Evolutionary conservation across 2,797 vertebrate genomes (phyloP), one percentile per base, ranked within the genome.

Genomic region (Knipowitschia caucasica): DNA sequence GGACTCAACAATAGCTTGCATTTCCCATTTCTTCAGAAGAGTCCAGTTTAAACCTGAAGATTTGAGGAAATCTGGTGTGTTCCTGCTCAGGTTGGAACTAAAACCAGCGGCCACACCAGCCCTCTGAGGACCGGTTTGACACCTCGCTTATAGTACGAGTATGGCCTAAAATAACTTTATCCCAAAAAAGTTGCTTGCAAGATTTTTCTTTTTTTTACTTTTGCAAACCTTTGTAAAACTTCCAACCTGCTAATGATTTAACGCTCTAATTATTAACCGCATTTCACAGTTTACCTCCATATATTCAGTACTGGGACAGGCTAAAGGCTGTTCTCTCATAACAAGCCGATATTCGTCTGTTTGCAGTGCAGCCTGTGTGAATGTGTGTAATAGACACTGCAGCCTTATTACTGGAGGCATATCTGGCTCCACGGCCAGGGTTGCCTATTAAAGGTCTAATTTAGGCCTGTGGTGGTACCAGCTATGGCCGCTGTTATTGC

Each of bases 401-500:
- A 21, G 72, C 64, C 69, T 85, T 72, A 83, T 83, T 81, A 79
- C 56, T 67, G 51, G 68, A 49, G 52, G 50, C 73, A 70, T 58
- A 39, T 71, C 60, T 50, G n/a, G 59, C 56, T 24, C 53, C 64
- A 30, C 51, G 52, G 59, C 64, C 67, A 67, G 60, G 68, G 70
- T 59, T 40, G 43, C 56, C 71, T 57, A 65, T 77, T 70, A 75
- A 57, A 67, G 77, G 56, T 43, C 72, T 73, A 64, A 75, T 80
- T 78, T 73, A 69, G 62, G 64, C 71, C 60, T 69, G 74, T 58
- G 58, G 71, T 77, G 73, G 78, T 76, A 78, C 69, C 71, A 65
- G 69, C 66, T 42, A 46, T 55, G 36, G 53, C 56, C 46, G 60
- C 31, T 23, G 24, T n/a, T 63, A 70, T 68, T 42, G 60, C 18